phyloP scores from a whole-genome alignment of 2,888 invertebrate species.

The Parnassius orleans region DNA sequence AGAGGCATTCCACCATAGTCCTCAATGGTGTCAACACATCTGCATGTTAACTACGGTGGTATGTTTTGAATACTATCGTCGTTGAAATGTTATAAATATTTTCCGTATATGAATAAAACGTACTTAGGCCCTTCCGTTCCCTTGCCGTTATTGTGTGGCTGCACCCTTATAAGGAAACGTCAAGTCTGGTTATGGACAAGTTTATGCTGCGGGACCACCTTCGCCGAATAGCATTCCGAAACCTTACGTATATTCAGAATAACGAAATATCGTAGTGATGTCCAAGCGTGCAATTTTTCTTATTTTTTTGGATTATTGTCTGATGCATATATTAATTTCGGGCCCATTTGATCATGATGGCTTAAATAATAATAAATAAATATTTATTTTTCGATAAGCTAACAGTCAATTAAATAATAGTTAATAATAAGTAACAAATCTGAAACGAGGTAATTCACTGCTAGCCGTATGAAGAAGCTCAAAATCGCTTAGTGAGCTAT shows the following conservation, averaged over 20 bases:
- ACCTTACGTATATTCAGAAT: not conserved
- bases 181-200: constrained; percentile 16
- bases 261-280: constrained; percentile 3
- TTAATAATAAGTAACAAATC: not conserved
- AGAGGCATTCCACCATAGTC: too few species aligned
- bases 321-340: too few species aligned
- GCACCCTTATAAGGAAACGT: constrained; percentile 14
- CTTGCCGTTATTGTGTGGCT: constrained; percentile 16
- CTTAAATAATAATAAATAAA: too few species aligned
- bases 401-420: too few species aligned
- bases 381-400: too few species aligned
- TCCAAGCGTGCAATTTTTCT: not conserved
- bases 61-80: too few species aligned
- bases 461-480: too few species aligned
- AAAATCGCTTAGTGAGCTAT: not conserved
- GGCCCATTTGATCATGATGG: too few species aligned
- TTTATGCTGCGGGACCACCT: constrained; percentile 9
- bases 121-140: constrained; percentile 1
- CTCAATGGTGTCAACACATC: too few species aligned
- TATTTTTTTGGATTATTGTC: too few species aligned
- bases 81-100: too few species aligned
- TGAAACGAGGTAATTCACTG: not conserved
- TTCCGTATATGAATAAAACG: not conserved
- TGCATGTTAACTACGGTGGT: too few species aligned
- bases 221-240: not conserved